phyloP scores from a whole-genome alignment of 2,888 invertebrate genomes.

The Agrotis puta region DNA sequence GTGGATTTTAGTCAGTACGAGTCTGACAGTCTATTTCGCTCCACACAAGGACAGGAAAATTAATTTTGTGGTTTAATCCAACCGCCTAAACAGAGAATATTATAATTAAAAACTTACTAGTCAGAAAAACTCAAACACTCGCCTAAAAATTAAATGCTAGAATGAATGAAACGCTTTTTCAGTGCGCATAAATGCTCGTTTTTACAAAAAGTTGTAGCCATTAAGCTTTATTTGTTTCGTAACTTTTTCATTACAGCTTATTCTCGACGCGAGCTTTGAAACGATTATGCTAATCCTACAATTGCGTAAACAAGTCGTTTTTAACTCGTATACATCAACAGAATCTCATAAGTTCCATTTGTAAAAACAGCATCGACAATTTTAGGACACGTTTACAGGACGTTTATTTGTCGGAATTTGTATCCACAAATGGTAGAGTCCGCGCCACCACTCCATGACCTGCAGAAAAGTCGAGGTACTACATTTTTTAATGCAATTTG shows the following conservation, averaged over 20 bases:
- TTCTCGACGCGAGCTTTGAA: background rate
- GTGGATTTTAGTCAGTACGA: too few species aligned
- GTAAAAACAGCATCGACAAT: background rate
- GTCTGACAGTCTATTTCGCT: too few species aligned
- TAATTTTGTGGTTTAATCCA: too few species aligned
- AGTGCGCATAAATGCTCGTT: background rate
- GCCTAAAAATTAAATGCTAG: background rate
- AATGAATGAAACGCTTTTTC: background rate
- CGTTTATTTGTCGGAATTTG: background rate
- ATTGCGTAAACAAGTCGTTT: background rate
- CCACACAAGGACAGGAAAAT: too few species aligned
- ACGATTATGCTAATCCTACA: background rate
- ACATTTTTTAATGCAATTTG: too few species aligned
- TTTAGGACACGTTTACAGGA: background rate
- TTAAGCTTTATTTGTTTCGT: slow-evolving; percentile 3
- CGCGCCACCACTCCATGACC: too few species aligned
- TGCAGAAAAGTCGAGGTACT: too few species aligned
- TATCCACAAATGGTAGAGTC: too few species aligned
- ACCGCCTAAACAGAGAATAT: too few species aligned
- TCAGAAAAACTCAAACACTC: background rate
- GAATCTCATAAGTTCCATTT: background rate
- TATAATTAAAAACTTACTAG: too few species aligned
- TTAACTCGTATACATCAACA: background rate
- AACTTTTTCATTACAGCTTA: slow-evolving; percentile 6
- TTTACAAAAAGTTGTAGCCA: background rate